phyloP scores from a whole-genome alignment of 2,888 invertebrate species.

The Drosophila mercatorum region DNA sequence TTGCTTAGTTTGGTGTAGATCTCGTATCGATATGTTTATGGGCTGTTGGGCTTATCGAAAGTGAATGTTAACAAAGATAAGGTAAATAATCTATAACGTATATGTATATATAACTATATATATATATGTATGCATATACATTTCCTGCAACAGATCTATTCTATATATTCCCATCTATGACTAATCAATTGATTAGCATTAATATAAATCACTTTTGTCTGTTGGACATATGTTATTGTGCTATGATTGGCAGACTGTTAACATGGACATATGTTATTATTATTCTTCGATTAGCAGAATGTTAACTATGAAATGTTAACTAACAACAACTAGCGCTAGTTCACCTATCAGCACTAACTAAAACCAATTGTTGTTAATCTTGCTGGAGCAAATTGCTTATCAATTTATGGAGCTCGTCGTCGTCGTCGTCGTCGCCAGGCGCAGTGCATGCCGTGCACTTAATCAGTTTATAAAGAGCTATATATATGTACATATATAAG shows the following conservation, averaged over 20 bases:
- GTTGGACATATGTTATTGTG: slow-evolving; percentile 31
- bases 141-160: background rate
- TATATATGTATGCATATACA: background rate
- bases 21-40: slow-evolving; percentile 26
- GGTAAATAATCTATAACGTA: slow-evolving; percentile 1
- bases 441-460: slow-evolving; percentile 54
- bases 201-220: background rate
- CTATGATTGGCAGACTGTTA: background rate
- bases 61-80: slow-evolving; percentile 42
- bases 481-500: background rate
- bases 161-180: slow-evolving; percentile 1
- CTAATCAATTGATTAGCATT: slow-evolving; percentile 2
- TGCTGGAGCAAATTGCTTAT: slow-evolving; percentile 62
- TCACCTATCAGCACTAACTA: background rate
- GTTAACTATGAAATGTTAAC: no score
- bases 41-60: slow-evolving; percentile 30
- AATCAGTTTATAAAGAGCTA: slow-evolving; percentile 50
- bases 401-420: slow-evolving; percentile 57
- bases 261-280: slow-evolving; percentile 24
- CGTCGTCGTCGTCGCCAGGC: slow-evolving; percentile 33
- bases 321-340: background rate
- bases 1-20: slow-evolving; percentile 16
- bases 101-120: background rate
- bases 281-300: background rate
- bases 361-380: slow-evolving; percentile 36